Evolutionary conservation across 2,113 vertebrate species (phyloP), one percentile per base, ranked within the genome.

Genomic region (Oreochromis aureus): DNA sequence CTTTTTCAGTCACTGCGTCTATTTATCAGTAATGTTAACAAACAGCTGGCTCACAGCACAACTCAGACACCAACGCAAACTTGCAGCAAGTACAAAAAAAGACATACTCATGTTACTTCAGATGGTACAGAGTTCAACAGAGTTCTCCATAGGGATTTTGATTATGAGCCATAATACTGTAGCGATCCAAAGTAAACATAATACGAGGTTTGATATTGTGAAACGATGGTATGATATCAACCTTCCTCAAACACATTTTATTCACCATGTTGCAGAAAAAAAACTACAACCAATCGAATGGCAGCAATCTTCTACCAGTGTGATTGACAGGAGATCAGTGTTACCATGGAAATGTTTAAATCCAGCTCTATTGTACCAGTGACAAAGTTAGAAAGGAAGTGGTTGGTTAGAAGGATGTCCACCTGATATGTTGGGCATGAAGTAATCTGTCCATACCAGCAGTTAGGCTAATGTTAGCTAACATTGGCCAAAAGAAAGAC

Each of bases 21-120:
- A 46, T 27, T 76, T 48, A 76, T 76, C 41, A 76, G 22, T 76
- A 76, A 76, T 48, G 22, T 30, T 76, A 48, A 71, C n/a, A 71
- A 48, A 73, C 41, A 76, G 15, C 41, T 76, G 41, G 2, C 41
- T 76, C 4, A 76, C 41, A 76, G 44, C 41, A 48, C 22, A 76
- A 76, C 13, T 10, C 69, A 30, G 41, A 76, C 15, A 48, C 22
- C 22, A 76, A 46, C 4, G 24, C 22, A 76, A 76, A 48, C 69
- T 30, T 27, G 15, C 24, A 30, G 10, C 1, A 76, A 76, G 24
- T 22, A 30, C 6, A 48, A 48, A 30, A 48, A 30, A 76, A 18
- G 13, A 48, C 24, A 48, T 48, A 30, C 9, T 76, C 8, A 6
- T 46, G 69, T 73, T 73, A 46, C n/a, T 73, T 73, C 69, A 46